phyloP scores from a whole-genome alignment of 2,888 invertebrate genomes.

The Geophilus truncorum region DNA sequence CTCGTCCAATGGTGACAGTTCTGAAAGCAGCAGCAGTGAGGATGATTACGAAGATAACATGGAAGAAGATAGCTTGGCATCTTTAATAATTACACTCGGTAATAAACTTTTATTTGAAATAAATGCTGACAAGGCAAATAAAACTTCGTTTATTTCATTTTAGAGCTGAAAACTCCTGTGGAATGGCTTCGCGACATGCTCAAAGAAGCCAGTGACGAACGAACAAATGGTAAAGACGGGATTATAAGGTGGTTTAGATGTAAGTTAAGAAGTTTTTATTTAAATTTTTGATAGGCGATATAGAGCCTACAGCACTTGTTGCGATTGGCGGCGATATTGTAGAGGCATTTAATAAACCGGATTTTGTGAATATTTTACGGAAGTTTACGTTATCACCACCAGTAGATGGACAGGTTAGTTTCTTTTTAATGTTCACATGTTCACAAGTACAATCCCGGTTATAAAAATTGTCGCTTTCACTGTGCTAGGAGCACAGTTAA shows the following conservation, averaged over 20 bases:
- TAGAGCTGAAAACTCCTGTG: background rate
- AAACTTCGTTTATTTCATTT: too few species aligned
- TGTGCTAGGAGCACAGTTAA: too few species aligned
- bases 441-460: too few species aligned
- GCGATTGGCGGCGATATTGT: background rate
- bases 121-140: background rate
- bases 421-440: too few species aligned
- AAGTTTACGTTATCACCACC: background rate
- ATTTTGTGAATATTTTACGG: background rate
- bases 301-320: background rate
- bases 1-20: too few species aligned
- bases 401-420: background rate
- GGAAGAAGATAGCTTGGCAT: background rate
- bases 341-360: background rate
- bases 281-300: background rate
- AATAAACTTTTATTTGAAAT: background rate
- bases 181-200: background rate
- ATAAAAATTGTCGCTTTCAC: too few species aligned
- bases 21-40: background rate
- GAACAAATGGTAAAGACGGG: background rate
- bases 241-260: background rate
- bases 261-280: background rate
- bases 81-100: background rate
- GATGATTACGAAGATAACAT: background rate
- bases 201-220: background rate